Percentiles rank a stretch among this genome's conserved stretches.
Evolutionary conservation across 2,888 invertebrate species (phyloP).

Genomic region (Ophion obscuratus): DNA sequence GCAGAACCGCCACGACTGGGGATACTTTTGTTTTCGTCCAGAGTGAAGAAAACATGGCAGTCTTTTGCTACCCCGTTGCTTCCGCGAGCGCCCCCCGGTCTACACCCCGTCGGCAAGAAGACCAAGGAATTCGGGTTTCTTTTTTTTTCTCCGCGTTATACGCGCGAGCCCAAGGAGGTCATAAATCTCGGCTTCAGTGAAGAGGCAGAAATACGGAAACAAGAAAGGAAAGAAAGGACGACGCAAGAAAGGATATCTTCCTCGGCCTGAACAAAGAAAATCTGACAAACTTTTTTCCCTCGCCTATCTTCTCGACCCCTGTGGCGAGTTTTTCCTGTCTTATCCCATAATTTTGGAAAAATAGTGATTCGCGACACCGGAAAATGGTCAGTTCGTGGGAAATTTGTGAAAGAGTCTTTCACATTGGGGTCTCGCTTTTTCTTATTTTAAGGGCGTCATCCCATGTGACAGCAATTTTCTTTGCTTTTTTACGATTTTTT

Average conservation of each 20-base stretch:
- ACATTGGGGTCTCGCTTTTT: too few relatives aligned
- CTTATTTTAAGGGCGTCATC: too few relatives aligned
- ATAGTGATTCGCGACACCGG: not conserved
- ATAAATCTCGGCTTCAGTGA: conserved; percentile 57
- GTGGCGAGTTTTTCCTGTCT: not conserved
- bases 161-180: conserved; percentile 32
- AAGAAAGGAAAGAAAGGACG: conserved; percentile 22
- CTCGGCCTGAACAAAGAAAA: conserved; percentile 51
- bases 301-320: conserved; percentile 3
- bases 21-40: conserved; percentile 66
- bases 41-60: conserved; percentile 55
- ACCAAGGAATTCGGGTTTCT: conserved; percentile 36
- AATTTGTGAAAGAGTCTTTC: not conserved
- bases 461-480: too few relatives aligned
- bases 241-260: conserved; percentile 23
- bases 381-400: not conserved
- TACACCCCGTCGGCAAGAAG: conserved; percentile 17
- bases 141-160: conserved; percentile 2
- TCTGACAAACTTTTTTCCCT: conserved; percentile 40
- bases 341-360: not conserved
- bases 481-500: too few relatives aligned
- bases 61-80: conserved; percentile 44
- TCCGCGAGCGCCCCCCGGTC: conserved; percentile 9
- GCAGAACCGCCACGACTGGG: conserved; percentile 25
- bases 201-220: conserved; percentile 30